These are phyloP conservation scores for Rhinoptilus africanus DNA, from an alignment of 2,113 vertebrate genomes.

Conservation along the genomic window DNA sequence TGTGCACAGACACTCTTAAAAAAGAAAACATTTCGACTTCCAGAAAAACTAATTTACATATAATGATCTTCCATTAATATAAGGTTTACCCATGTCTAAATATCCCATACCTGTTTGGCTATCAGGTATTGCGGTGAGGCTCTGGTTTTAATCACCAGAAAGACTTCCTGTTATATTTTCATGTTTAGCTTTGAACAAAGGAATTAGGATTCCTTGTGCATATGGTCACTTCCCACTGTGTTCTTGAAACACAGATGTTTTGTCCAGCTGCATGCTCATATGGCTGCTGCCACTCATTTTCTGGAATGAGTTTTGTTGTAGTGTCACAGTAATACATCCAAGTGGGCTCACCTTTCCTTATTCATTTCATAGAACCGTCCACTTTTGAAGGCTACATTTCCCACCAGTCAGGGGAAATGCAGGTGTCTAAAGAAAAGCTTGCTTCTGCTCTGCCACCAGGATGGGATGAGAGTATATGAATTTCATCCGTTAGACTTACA, in stretches of 20 bases:
- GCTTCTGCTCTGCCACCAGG: not conserved
- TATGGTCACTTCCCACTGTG: not conserved
- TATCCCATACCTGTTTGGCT: not conserved
- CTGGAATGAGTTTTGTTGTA: not conserved
- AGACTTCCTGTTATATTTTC: not conserved
- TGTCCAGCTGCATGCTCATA: not conserved
- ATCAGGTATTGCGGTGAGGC: not conserved
- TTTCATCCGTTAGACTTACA: not conserved
- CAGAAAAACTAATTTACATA: not conserved
- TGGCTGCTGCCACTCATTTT: not conserved
- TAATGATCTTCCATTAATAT: not conserved
- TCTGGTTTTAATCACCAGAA: not conserved
- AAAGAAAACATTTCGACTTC: not conserved
- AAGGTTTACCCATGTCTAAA: not conserved
- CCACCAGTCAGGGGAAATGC: not conserved
- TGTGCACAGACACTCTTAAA: not conserved
- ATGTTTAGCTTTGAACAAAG: not conserved
- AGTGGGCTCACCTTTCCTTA: not conserved
- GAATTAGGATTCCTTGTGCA: not conserved
- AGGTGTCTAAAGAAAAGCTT: not conserved
- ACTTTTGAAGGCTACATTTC: not conserved
- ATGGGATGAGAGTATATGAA: not conserved
- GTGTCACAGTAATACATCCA: not conserved
- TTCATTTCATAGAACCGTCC: not conserved
- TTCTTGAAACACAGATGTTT: slow-evolving; percentile 19